phyloP scores from a whole-genome alignment of 1,140 invertebrate genomes.

The Lasaia peninsularis region DNA sequence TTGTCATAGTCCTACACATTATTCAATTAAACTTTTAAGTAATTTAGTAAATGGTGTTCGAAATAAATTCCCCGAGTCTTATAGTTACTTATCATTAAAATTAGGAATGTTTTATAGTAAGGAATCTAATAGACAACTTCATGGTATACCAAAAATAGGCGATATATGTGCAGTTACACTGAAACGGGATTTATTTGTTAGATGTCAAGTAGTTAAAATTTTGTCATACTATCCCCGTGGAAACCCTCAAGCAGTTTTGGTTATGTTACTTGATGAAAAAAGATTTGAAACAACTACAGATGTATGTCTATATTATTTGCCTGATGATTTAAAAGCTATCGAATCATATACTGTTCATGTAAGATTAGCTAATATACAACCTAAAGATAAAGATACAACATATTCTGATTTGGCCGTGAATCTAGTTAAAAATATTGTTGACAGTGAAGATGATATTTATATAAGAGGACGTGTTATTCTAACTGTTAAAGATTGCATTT shows the following conservation, averaged over 20 bases:
- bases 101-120: constrained; percentile 57
- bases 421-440: constrained; percentile 42
- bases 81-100: constrained; percentile 51
- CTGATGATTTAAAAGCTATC: constrained; percentile 52
- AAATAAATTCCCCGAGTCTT: constrained; percentile 49
- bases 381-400: constrained; percentile 57
- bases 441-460: constrained; percentile 44
- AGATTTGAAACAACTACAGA: constrained; percentile 40
- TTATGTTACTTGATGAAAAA: constrained; percentile 65
- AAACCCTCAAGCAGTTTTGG: constrained; percentile 48
- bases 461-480: constrained; percentile 49
- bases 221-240: constrained; percentile 35
- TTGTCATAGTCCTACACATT: constrained; percentile 45
- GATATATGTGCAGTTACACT: constrained; percentile 59
- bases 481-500: constrained; percentile 54
- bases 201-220: constrained; percentile 64
- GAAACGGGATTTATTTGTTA: constrained; percentile 44
- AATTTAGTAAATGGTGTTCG: constrained; percentile 31
- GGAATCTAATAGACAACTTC: constrained; percentile 47
- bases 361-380: constrained; percentile 54
- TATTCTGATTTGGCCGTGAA: constrained; percentile 50
- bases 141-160: constrained; percentile 50
- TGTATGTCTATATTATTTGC: constrained; percentile 56
- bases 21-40: constrained; percentile 53
- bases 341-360: constrained; percentile 49